Evolutionary conservation across 2,888 invertebrate species (phyloP).

Genomic region (Platerodrilus igneus): DNA sequence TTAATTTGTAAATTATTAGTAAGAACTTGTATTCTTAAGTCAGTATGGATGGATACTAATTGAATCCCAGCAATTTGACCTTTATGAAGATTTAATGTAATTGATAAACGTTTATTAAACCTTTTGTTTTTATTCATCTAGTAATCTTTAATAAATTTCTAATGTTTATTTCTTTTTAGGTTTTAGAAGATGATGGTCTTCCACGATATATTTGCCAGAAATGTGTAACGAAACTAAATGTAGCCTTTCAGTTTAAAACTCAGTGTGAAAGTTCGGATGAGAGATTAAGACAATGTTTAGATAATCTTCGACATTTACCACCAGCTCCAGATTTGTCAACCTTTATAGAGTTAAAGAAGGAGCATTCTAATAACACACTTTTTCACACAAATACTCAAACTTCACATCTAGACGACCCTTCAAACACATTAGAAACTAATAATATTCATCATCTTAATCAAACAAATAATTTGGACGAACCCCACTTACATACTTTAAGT

Average conservation of each 20-base stretch:
- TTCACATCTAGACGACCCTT: conserved; percentile 2
- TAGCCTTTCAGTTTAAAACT: conserved; percentile 47
- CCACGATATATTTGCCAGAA: conserved; percentile 46
- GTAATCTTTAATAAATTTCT: conserved; percentile 1
- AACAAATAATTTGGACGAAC: conserved; percentile 17
- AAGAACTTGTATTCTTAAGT: too few relatives aligned
- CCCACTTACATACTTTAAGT: conserved; percentile 30
- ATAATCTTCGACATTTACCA: conserved; percentile 37
- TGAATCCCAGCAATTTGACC: too few relatives aligned
- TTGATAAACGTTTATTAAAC: neutral
- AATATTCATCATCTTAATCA: conserved; percentile 11
- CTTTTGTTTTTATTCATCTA: neutral
- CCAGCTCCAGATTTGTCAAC: conserved; percentile 38
- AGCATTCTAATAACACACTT: conserved; percentile 14
- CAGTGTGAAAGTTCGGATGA: conserved; percentile 46
- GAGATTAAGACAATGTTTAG: conserved; percentile 44
- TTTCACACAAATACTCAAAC: conserved; percentile 9
- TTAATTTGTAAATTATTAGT: too few relatives aligned
- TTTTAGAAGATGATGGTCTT: conserved; percentile 44
- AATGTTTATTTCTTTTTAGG: conserved; percentile 37
- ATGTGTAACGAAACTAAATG: conserved; percentile 45
- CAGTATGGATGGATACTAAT: too few relatives aligned
- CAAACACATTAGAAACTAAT: conserved; percentile 7
- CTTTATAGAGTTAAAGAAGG: conserved; percentile 40
- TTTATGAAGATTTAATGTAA: too few relatives aligned